These are phyloP conservation scores for Rhagophthalmus giganteus DNA, from an alignment of 2,888 invertebrate species.

Conservation along the genomic window DNA sequence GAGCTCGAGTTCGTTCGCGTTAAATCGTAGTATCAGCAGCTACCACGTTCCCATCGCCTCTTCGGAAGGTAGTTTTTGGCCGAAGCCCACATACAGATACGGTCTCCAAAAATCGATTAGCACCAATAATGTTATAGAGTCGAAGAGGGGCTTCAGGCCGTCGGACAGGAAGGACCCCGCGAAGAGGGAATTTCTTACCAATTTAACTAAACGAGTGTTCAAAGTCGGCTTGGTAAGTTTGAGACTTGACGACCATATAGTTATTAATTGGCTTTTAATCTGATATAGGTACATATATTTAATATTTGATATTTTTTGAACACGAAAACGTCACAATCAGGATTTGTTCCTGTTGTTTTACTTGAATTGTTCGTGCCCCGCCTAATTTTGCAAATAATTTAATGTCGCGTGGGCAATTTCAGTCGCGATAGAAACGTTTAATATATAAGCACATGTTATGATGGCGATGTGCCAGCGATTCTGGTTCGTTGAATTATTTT, in stretches of 20 bases:
- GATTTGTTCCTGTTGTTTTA: neutral
- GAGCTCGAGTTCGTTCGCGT: conserved; percentile 9
- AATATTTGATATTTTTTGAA: neutral
- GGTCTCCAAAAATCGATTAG: conserved; percentile 48
- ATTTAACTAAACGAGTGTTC: conserved; percentile 79
- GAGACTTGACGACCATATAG: conserved; percentile 4
- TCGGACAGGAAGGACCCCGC: conserved; percentile 82
- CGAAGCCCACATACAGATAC: neutral
- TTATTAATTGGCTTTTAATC: neutral
- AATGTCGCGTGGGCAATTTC: no score
- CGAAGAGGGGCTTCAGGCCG: conserved; percentile 79
- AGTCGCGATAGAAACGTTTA: conserved; percentile 3
- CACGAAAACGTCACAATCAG: neutral
- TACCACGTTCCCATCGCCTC: conserved; percentile 40
- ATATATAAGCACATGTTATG: conserved; percentile 13
- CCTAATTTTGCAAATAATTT: no score
- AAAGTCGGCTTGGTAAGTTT: conserved; percentile 82
- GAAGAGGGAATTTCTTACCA: conserved; percentile 78
- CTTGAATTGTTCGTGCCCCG: no score
- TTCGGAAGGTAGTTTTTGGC: conserved; percentile 11
- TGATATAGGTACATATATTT: neutral
- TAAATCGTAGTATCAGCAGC: conserved; percentile 38
- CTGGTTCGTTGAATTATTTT: conserved; percentile 19
- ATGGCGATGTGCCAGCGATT: conserved; percentile 20
- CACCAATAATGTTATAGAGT: conserved; percentile 64